Evolutionary conservation across 2,113 vertebrate genomes (phyloP).

Genomic region (Lota lota): DNA sequence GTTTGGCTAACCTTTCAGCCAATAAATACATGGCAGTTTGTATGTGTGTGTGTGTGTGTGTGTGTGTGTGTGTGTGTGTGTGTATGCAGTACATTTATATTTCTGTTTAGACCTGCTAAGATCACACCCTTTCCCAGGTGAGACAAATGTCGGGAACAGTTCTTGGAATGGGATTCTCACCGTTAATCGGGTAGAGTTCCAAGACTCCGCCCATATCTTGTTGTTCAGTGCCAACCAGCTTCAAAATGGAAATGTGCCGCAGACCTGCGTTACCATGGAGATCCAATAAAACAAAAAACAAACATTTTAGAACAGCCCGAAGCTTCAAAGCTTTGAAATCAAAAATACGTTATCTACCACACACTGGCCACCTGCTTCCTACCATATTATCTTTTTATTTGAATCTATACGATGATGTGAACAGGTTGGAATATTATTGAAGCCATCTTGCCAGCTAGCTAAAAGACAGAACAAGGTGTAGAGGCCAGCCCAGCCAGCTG

Average conservation of each 20-base stretch:
- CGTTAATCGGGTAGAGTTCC: constrained; percentile 95
- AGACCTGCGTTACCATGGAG: constrained; percentile 75
- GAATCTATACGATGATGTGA: neutral
- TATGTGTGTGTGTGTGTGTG: too few relatives aligned
- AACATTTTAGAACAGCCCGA: constrained; percentile 7
- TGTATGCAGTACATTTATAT: too few relatives aligned
- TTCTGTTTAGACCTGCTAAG: too few relatives aligned
- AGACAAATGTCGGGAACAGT: neutral
- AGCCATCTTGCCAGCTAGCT: neutral
- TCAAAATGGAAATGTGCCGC: constrained; percentile 91
- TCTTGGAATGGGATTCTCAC: constrained; percentile 68
- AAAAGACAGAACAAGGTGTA: too few relatives aligned
- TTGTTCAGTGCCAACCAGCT: constrained; percentile 82
- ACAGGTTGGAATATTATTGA: constrained; percentile 30
- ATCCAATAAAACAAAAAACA: constrained; percentile 27
- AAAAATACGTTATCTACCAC: neutral
- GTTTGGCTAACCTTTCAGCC: neutral
- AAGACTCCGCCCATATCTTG: constrained; percentile 85
- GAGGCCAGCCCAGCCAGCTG: constrained; percentile 27
- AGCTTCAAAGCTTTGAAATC: too few relatives aligned
- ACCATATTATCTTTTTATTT: neutral
- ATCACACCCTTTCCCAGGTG: too few relatives aligned
- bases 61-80: too few relatives aligned
- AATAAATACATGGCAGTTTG: neutral
- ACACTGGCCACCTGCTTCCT: constrained; percentile 13